These are phyloP conservation scores for Taenaris catops DNA, from an alignment of 2,888 invertebrate genomes.

Conservation along the genomic window DNA sequence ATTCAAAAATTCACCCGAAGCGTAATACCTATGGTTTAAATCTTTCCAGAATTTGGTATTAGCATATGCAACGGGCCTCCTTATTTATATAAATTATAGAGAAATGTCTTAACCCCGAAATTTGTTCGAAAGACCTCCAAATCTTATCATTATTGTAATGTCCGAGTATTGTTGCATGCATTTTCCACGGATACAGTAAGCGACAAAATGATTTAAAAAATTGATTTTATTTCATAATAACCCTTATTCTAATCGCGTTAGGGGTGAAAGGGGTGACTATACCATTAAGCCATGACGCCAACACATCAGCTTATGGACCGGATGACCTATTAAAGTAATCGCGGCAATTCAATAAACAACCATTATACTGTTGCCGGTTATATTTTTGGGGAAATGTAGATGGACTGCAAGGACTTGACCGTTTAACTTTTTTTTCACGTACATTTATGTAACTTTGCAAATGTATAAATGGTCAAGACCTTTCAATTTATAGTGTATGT, in stretches of 20 bases:
- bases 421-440: too few species aligned
- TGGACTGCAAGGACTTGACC: constrained; percentile 35
- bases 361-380: constrained; percentile 48
- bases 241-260: background rate
- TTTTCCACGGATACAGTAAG: constrained; percentile 10
- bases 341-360: constrained; percentile 66
- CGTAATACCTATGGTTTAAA: too few species aligned
- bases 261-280: constrained; percentile 13
- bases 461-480: too few species aligned
- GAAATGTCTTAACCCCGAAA: constrained; percentile 21
- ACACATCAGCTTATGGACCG: constrained; percentile 23
- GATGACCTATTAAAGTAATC: constrained; percentile 70
- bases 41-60: constrained; percentile 11
- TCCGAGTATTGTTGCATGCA: constrained; percentile 29
- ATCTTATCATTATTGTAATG: constrained; percentile 63
- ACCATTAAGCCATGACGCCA: constrained; percentile 21
- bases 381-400: constrained; percentile 34
- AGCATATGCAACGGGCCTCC: constrained; percentile 15
- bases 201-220: background rate
- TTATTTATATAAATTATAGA: constrained; percentile 12
- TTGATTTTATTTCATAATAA: background rate
- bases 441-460: too few species aligned
- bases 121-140: constrained; percentile 28
- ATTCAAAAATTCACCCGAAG: too few species aligned
- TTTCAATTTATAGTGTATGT: too few species aligned